These are phyloP conservation scores for Leucophenga varia DNA, from an alignment of 1,140 invertebrate genomes.

Conservation along the genomic window DNA sequence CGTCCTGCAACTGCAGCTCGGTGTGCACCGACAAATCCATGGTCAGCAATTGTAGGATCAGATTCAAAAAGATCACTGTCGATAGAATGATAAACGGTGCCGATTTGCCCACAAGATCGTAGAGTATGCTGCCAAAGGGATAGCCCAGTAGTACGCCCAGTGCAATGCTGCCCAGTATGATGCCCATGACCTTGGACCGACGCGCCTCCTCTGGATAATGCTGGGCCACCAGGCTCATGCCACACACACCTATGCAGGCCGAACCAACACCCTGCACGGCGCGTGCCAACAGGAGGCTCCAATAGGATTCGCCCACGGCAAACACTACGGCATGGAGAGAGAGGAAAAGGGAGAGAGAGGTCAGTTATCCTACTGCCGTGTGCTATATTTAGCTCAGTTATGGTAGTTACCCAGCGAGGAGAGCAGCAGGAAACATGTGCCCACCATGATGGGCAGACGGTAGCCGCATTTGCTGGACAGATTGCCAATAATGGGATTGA, in stretches of 20 bases:
- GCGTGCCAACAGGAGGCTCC: constrained; percentile 73
- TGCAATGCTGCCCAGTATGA: constrained; percentile 77
- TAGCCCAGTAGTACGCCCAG: constrained; percentile 78
- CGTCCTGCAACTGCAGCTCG: constrained; percentile 25
- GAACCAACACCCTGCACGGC: constrained; percentile 86
- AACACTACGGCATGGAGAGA: constrained; percentile 64
- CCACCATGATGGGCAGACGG: constrained; percentile 77
- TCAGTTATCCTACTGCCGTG: neutral
- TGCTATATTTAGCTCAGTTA: constrained; percentile 2
- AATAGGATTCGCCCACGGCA: constrained; percentile 77
- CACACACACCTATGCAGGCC: constrained; percentile 75
- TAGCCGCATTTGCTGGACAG: constrained; percentile 71
- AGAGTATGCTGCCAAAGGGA: constrained; percentile 74
- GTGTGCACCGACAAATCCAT: constrained; percentile 47
- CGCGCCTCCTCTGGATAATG: constrained; percentile 55
- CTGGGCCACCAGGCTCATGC: constrained; percentile 66
- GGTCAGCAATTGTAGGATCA: constrained; percentile 53
- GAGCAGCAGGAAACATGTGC: constrained; percentile 77
- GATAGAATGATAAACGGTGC: constrained; percentile 73
- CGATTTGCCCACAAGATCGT: constrained; percentile 73
- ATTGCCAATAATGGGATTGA: constrained; percentile 80
- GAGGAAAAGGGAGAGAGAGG: neutral
- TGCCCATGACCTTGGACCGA: constrained; percentile 72
- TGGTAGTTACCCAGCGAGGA: constrained; percentile 74
- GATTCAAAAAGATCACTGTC: constrained; percentile 61